These are phyloP conservation scores for Drosophila grimshawi DNA, from an alignment of 1,140 invertebrate genomes.

Conservation along the genomic window DNA sequence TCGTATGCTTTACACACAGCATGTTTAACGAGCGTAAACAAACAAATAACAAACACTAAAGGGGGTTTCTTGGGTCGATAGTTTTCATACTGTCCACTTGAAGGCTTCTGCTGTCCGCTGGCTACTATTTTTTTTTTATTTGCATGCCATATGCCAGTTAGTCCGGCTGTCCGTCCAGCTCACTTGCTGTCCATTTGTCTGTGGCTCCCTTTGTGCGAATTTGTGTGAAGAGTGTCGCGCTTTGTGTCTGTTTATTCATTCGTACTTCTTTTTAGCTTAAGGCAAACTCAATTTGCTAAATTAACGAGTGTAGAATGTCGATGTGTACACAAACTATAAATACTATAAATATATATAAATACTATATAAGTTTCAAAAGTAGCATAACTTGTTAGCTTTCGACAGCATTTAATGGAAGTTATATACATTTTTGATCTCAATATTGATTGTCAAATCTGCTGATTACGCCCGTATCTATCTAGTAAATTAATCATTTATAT, in stretches of 20 bases:
- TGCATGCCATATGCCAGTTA: slow-evolving; percentile 20
- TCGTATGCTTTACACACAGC: slow-evolving; percentile 57
- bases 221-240: slow-evolving; percentile 24
- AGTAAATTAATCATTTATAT: background rate
- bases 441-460: too few relatives aligned
- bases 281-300: slow-evolving; percentile 60
- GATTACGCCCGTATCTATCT: too few relatives aligned
- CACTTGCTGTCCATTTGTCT: background rate
- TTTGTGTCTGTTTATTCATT: slow-evolving; percentile 39
- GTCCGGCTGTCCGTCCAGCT: background rate
- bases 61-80: slow-evolving; percentile 58
- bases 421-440: too few relatives aligned
- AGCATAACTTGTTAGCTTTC: too few relatives aligned
- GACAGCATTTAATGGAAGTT: too few relatives aligned
- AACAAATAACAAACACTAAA: slow-evolving; percentile 41
- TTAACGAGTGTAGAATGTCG: slow-evolving; percentile 38
- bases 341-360: background rate
- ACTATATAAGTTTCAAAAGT: too few relatives aligned
- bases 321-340: too few relatives aligned
- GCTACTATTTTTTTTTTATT: slow-evolving; percentile 15
- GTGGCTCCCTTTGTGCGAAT: slow-evolving; percentile 27
- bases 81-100: slow-evolving; percentile 27
- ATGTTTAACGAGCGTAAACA: slow-evolving; percentile 56
- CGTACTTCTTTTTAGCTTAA: slow-evolving; percentile 26
- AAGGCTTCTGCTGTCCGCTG: slow-evolving; percentile 7